Evolutionary conservation across 2,888 invertebrate genomes (phyloP).

Genomic region (Lochmaea capreae): DNA sequence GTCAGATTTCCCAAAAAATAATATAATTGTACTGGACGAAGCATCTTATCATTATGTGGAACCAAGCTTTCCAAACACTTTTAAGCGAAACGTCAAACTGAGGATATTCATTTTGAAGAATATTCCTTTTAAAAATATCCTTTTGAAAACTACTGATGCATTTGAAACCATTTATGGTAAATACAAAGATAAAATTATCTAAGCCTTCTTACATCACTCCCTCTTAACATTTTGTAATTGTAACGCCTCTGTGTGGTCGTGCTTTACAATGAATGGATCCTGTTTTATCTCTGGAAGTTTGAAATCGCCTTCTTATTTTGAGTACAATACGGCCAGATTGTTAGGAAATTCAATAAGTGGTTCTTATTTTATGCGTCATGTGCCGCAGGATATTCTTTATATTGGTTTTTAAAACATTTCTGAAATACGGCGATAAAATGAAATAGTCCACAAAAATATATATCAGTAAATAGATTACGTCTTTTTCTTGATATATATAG

Average conservation of each 20-base stretch:
- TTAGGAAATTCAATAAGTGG: conserved; percentile 24
- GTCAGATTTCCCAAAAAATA: no score
- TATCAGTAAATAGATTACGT: no score
- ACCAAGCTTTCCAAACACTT: no score
- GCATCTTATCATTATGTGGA: no score
- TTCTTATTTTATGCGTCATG: conserved; percentile 24
- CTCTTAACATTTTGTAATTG: background rate
- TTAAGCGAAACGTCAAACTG: no score
- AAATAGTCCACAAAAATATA: background rate
- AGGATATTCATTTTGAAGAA: no score
- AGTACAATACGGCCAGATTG: conserved; percentile 20
- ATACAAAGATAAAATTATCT: no score
- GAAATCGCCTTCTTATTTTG: conserved; percentile 28
- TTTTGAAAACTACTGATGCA: no score
- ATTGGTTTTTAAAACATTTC: conserved; percentile 1
- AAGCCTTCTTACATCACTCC: background rate
- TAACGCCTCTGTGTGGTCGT: background rate
- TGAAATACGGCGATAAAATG: background rate
- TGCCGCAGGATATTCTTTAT: conserved; percentile 6
- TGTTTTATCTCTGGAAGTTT: conserved; percentile 25
- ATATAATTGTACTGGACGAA: no score
- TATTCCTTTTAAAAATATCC: no score
- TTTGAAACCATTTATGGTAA: no score
- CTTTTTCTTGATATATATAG: no score
- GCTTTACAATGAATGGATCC: conserved; percentile 9